These are phyloP conservation scores for Mola mola DNA, from an alignment of 2,113 vertebrate species.

Conservation along the genomic window DNA sequence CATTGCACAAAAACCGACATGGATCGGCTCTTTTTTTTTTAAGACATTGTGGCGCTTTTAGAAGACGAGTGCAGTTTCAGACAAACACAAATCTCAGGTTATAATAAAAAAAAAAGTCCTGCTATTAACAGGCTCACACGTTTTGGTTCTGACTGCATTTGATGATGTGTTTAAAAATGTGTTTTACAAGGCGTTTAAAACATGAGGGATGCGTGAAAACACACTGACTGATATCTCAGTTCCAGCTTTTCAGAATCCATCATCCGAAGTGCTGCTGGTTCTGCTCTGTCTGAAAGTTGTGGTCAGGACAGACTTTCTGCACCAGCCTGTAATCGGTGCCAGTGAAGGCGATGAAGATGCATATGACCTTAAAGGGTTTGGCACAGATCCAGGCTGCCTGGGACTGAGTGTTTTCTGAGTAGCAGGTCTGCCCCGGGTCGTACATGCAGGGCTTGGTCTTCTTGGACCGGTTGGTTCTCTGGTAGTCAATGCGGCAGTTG, in stretches of 20 bases:
- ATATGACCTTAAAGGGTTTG: conserved; percentile 85
- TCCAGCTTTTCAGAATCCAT: conserved; percentile 25
- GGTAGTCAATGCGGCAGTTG: conserved; percentile 82
- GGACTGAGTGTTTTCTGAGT: conserved; percentile 83
- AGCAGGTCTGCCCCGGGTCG: conserved; percentile 79
- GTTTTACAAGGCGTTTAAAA: too few species aligned
- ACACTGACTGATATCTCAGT: too few species aligned
- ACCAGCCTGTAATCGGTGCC: conserved; percentile 83
- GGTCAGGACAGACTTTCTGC: conserved; percentile 84
- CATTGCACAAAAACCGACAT: background rate
- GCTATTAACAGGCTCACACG: background rate
- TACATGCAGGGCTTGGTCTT: conserved; percentile 82
- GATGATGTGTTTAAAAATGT: too few species aligned
- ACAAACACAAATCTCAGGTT: conserved; percentile 6
- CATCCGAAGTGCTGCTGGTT: conserved; percentile 74
- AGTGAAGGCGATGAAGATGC: conserved; percentile 83
- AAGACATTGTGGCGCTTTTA: background rate
- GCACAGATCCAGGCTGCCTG: conserved; percentile 84
- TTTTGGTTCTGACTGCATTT: too few species aligned
- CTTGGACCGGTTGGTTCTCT: conserved; percentile 82
- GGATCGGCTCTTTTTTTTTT: background rate
- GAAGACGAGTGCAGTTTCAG: conserved; percentile 11
- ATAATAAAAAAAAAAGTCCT: too few species aligned
- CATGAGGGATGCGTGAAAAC: too few species aligned
- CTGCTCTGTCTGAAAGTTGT: conserved; percentile 79